phyloP scores from a whole-genome alignment of 2,797 vertebrate genomes.

The Tympanoctomys barrerae region DNA sequence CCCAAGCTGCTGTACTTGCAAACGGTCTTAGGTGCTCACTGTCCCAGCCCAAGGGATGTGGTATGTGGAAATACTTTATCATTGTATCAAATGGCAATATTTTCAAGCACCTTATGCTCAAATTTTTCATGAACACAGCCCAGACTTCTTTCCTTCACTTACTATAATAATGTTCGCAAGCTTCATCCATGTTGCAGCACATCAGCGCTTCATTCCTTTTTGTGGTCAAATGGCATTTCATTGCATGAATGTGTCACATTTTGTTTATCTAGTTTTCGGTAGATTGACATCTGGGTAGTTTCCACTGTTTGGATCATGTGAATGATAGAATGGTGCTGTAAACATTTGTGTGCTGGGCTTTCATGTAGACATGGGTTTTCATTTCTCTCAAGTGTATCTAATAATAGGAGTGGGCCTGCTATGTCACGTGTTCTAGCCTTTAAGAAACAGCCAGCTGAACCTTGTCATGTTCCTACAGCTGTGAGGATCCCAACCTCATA shows the following conservation, averaged over 20 bases:
- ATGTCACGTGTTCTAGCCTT: background rate
- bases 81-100: background rate
- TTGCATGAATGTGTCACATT: background rate
- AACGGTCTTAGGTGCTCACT: background rate
- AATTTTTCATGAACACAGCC: background rate
- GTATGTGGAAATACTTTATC: background rate
- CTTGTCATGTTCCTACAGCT: accelerated
- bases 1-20: accelerated
- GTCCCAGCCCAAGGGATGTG: background rate
- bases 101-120: background rate
- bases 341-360: accelerated
- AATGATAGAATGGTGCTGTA: background rate
- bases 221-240: accelerated
- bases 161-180: background rate
- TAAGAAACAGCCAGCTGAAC: background rate
- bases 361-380: background rate
- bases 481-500: accelerated
- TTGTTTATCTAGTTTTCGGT: background rate
- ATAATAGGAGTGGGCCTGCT: background rate
- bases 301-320: no score
- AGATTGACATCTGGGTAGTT: background rate
- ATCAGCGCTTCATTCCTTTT: background rate
- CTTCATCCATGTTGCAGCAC: background rate
- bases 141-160: background rate
- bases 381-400: background rate